These are phyloP conservation scores for Atlantisia rogersi DNA, from an alignment of 2,113 vertebrate genomes.

Conservation along the genomic window DNA sequence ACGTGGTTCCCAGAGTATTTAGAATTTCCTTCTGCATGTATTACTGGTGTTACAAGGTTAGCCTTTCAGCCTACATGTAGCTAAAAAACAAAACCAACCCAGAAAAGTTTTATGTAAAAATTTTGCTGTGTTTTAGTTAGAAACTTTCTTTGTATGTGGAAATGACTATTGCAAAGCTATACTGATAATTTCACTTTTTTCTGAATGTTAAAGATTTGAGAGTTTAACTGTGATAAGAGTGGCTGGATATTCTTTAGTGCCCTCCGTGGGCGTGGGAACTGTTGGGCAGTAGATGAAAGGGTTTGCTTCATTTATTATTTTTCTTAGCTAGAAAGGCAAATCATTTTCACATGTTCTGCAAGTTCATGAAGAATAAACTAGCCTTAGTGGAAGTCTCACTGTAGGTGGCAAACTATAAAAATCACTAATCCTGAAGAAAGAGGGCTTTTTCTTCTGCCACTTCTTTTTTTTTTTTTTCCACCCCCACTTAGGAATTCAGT, in stretches of 20 bases:
- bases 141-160: background rate
- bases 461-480: no score
- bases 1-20: background rate
- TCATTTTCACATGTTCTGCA: slow-evolving; percentile 36
- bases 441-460: background rate
- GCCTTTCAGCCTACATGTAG: background rate
- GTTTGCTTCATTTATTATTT: background rate
- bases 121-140: background rate
- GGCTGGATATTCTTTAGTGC: background rate
- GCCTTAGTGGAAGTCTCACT: background rate
- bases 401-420: slow-evolving; percentile 8
- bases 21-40: background rate
- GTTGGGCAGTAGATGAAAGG: background rate
- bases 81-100: background rate
- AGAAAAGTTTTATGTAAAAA: background rate
- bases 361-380: background rate
- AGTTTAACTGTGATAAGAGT: background rate
- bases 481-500: background rate
- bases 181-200: background rate
- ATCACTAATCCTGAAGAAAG: background rate
- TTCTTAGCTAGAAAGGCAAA: slow-evolving; percentile 17
- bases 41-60: background rate
- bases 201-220: background rate
- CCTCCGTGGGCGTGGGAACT: background rate
- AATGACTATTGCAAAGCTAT: background rate